Evolutionary conservation across 2,797 vertebrate species (phyloP).

Genomic region (Erethizon dorsatum): DNA sequence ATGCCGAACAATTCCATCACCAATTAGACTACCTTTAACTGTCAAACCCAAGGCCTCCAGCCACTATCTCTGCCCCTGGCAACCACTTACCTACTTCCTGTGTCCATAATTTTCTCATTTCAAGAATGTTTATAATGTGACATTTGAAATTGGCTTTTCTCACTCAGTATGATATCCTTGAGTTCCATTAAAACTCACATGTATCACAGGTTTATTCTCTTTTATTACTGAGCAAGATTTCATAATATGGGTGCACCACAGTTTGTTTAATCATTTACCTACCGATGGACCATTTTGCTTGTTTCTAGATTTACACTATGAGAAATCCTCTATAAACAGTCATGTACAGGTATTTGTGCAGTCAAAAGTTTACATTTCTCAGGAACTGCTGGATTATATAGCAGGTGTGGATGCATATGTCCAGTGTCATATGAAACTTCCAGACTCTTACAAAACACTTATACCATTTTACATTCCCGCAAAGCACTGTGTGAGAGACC

Average conservation of each 20-base stretch:
- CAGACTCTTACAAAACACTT: not conserved
- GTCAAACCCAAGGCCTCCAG: not conserved
- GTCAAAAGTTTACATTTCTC: not conserved
- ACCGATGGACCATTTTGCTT: not conserved
- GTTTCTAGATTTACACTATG: not conserved
- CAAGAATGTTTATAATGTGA: not conserved
- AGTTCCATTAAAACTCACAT: not conserved
- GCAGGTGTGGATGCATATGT: not conserved
- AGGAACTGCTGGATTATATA: not conserved
- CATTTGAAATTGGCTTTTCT: not conserved
- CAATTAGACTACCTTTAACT: not conserved
- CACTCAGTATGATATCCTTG: not conserved
- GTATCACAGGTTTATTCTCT: not conserved
- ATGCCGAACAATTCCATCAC: not conserved
- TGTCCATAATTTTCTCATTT: not conserved
- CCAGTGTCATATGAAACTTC: not conserved
- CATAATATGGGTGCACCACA: not conserved
- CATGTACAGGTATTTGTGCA: not conserved
- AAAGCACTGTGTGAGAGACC: not conserved
- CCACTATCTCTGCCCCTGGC: not conserved
- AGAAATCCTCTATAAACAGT: not conserved
- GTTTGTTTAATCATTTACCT: not conserved
- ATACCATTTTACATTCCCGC: not conserved
- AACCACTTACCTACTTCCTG: not conserved
- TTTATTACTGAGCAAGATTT: not conserved